Base-by-base conservation (phyloP, 2,888 invertebrate species). In the Leptogaster cylindrica region DNA sequence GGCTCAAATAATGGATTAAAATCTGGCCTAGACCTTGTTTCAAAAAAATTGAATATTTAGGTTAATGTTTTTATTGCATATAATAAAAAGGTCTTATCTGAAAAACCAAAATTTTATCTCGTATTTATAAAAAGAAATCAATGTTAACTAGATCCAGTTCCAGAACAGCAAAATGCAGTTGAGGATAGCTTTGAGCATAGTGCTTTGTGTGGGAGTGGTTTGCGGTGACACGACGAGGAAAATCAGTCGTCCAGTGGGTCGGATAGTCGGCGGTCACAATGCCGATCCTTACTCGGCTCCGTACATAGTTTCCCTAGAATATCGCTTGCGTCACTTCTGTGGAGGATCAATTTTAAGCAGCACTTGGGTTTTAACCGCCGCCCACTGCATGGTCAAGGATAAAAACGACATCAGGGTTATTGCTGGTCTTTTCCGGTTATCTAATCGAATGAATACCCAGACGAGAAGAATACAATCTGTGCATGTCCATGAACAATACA, bases 311-410 rank as follows among this genome's bases (percentile, higher is more conserved):
- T 83, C 84, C 8, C 8, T 61, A 2, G 44, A 44, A n/a, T 61
- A 18, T 44, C 12, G 23, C 8, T 16, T 25, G 8, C 27, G 27
- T 23, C 61, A 61, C 44, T 61, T 75, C 16, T 84, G 84, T 58
- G 84, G 83, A 12, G 84, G 82, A 8, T 78, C 82, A 46, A 78
- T 84, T 71, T 71, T 84, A 63, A 67, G 25, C 69, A 73, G 77
- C 28, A 71, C 75, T 0, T 79, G 78, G 77, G 69, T 84, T 14
- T 3, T 84, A 2, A 84, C 84, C 2, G 80, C 80, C 10, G 80
- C 75, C 2, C 80, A 80, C 46, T 80, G 80, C 71, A 73, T 80
- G 48, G 12, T 14, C 27, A 46, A 46, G 46, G 46, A 46, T 8
- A 4, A 2, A 5, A 46, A 10, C 12, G 20, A 20, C 7, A 23